phyloP scores from a whole-genome alignment of 2,888 invertebrate genomes.

The Uloborus plumipes region DNA sequence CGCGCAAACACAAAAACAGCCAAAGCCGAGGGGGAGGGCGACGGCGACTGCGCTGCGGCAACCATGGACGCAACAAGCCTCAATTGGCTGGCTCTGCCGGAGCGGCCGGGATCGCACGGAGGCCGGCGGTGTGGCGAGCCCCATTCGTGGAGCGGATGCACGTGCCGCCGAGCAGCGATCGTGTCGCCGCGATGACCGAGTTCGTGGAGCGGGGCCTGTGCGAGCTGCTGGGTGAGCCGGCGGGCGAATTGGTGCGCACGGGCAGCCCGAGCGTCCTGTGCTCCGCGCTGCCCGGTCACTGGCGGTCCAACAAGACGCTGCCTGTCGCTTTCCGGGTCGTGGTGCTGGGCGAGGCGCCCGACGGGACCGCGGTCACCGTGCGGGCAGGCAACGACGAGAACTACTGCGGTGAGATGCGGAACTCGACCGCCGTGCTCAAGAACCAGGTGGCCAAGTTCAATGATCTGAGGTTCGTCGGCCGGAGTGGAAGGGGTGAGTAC shows the following conservation, averaged over 20 bases:
- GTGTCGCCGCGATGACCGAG: slow-evolving; percentile 34
- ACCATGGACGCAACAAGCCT: slow-evolving; percentile 44
- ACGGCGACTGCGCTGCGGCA: background rate
- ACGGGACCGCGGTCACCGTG: slow-evolving; percentile 94
- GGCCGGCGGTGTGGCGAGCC: slow-evolving; percentile 8
- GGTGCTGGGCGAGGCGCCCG: slow-evolving; percentile 90
- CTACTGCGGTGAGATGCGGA: slow-evolving; percentile 92
- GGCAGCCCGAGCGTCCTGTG: slow-evolving; percentile 95
- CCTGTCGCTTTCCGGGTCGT: slow-evolving; percentile 75
- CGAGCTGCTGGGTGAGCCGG: slow-evolving; percentile 76
- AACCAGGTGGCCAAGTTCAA: slow-evolving; percentile 98
- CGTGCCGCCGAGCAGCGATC: slow-evolving; percentile 20
- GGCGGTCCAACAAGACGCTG: slow-evolving; percentile 83
- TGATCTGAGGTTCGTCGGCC: slow-evolving; percentile 95
- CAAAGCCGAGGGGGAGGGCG: no score
- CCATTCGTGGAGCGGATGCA: slow-evolving; percentile 37
- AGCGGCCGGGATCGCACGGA: slow-evolving; percentile 17
- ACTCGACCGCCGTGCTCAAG: slow-evolving; percentile 94
- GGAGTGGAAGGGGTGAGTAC: slow-evolving; percentile 94
- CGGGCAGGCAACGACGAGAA: slow-evolving; percentile 98
- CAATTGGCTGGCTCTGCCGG: slow-evolving; percentile 52
- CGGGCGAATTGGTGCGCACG: slow-evolving; percentile 91
- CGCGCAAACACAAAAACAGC: no score
- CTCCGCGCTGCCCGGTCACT: slow-evolving; percentile 93
- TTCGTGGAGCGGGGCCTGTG: slow-evolving; percentile 74